These are phyloP conservation scores for Malacoctenus gilli DNA, from an alignment of 2,797 vertebrate genomes.

Conservation along the genomic window DNA sequence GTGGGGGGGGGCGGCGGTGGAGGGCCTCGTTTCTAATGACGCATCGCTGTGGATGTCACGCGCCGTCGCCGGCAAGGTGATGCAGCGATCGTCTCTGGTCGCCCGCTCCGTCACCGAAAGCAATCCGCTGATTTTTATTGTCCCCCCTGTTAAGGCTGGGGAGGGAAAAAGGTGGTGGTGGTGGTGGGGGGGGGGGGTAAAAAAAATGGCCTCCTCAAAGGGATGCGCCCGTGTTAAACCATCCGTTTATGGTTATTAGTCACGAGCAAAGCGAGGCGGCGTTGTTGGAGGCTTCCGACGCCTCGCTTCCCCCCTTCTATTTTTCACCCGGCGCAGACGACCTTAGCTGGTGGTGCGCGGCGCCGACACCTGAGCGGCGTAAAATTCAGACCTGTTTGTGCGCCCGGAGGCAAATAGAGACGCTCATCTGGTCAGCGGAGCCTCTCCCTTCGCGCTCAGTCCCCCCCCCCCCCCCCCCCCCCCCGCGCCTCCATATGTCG, in stretches of 20 bases:
- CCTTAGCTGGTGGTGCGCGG: slow-evolving; percentile 48
- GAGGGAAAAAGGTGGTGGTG: too few species aligned
- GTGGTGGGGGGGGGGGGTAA: too few species aligned
- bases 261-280: slow-evolving; percentile 10
- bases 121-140: slow-evolving; percentile 16
- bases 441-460: slow-evolving; percentile 39
- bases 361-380: slow-evolving; percentile 55
- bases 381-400: slow-evolving; percentile 58
- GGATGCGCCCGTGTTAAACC: slow-evolving; percentile 30
- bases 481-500: slow-evolving; percentile 75
- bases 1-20: too few species aligned
- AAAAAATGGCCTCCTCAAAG: not conserved
- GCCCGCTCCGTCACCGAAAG: slow-evolving; percentile 18
- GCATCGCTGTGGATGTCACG: not conserved
- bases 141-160: slow-evolving; percentile 19
- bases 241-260: slow-evolving; percentile 40
- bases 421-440: slow-evolving; percentile 51
- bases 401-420: slow-evolving; percentile 64
- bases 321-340: slow-evolving; percentile 33
- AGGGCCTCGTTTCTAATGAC: slow-evolving; percentile 33
- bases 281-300: slow-evolving; percentile 20
- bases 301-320: slow-evolving; percentile 30
- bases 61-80: too few species aligned
- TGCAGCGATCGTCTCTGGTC: slow-evolving; percentile 12
- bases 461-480: too few species aligned